Conservation (phyloP, 1,140 invertebrate species). For the Drosophila pallidifrons region DNA sequence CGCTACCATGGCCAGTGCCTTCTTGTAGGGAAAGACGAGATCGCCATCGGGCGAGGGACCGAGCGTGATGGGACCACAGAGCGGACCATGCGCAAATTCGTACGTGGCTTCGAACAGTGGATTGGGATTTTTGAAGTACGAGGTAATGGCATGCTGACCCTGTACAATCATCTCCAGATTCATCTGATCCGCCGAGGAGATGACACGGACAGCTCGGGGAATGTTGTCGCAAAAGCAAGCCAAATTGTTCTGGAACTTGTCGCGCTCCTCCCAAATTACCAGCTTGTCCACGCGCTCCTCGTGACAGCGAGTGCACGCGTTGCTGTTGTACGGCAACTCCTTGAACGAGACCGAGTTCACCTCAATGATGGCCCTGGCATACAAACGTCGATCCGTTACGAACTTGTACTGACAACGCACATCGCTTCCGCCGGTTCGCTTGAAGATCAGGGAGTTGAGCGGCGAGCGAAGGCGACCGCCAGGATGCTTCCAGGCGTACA, state of each 20-base stretch:
- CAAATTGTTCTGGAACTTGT: slow-evolving; percentile 82
- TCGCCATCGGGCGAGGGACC: slow-evolving; percentile 92
- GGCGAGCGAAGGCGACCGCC: slow-evolving; percentile 91
- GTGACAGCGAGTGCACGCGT: slow-evolving; percentile 92
- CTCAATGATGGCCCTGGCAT: slow-evolving; percentile 90
- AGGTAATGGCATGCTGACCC: slow-evolving; percentile 91
- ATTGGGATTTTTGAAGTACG: slow-evolving; percentile 93
- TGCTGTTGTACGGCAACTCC: slow-evolving; percentile 91
- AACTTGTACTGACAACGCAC: slow-evolving; percentile 93
- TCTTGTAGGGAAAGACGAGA: slow-evolving; percentile 93
- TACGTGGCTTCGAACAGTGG: slow-evolving; percentile 94
- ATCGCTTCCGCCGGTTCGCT: slow-evolving; percentile 89
- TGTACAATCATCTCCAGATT: slow-evolving; percentile 93
- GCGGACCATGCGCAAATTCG: slow-evolving; percentile 94
- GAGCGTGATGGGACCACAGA: slow-evolving; percentile 93
- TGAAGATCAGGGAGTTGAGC: slow-evolving; percentile 93
- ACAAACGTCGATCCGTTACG: slow-evolving; percentile 91
- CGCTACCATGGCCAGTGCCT: slow-evolving; percentile 88
- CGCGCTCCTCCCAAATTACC: slow-evolving; percentile 90
- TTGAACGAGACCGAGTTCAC: slow-evolving; percentile 85
- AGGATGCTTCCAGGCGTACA: slow-evolving; percentile 91
- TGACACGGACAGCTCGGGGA: slow-evolving; percentile 87
- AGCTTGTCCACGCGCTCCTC: slow-evolving; percentile 93
- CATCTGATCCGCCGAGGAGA: slow-evolving; percentile 91
- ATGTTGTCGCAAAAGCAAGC: slow-evolving; percentile 89